These are phyloP conservation scores for Chiloscyllium plagiosum DNA, from an alignment of 2,113 vertebrate species.

Conservation along the genomic window DNA sequence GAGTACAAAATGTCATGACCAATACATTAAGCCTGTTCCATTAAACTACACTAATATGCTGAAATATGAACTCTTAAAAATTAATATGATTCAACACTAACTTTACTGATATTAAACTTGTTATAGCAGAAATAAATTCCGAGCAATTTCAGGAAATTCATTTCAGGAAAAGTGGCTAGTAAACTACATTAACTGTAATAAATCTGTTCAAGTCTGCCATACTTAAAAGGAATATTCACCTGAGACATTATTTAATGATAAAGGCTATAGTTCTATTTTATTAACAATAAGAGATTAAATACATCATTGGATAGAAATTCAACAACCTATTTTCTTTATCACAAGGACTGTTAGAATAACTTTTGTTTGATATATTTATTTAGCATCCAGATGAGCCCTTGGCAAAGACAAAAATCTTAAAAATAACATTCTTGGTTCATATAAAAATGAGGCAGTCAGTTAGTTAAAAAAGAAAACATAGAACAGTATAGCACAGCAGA, in stretches of 20 bases:
- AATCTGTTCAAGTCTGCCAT: neutral
- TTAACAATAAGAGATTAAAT: neutral
- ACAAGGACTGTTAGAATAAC: neutral
- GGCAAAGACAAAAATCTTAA: neutral
- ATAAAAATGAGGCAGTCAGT: no score
- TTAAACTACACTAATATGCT: neutral
- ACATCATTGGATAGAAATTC: neutral
- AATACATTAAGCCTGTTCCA: neutral
- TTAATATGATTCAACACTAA: neutral
- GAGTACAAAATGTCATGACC: neutral
- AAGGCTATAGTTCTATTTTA: neutral
- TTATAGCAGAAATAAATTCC: neutral
- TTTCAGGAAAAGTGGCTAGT: neutral
- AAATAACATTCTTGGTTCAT: no score
- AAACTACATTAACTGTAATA: neutral
- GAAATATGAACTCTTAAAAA: neutral
- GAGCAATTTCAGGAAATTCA: neutral
- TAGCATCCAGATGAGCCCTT: neutral
- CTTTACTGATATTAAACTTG: neutral
- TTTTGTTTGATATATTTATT: neutral
- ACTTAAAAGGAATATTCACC: constrained; percentile 2
- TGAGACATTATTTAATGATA: neutral
- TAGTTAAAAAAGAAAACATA: no score
- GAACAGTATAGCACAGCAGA: no score
- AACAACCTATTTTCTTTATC: neutral